Evolutionary conservation across 2,797 vertebrate species (phyloP).

Genomic region (Paratrypauchen microcephalus): DNA sequence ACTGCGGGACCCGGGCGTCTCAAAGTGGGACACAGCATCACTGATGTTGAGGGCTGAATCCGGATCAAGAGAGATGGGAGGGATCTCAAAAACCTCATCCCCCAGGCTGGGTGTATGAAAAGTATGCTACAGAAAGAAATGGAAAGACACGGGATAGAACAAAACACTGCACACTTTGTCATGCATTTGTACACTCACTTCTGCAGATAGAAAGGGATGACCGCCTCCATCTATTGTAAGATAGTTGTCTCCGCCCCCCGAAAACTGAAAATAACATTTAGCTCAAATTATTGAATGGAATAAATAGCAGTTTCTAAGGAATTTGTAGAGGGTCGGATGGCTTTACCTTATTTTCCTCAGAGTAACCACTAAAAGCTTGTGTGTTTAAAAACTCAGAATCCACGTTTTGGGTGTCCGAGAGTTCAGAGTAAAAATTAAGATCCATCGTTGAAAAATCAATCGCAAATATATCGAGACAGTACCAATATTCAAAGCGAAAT

Average conservation of each 20-base stretch:
- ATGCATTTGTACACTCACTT: constrained; percentile 72
- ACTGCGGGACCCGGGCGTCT: constrained; percentile 72
- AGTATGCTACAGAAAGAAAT: constrained; percentile 69
- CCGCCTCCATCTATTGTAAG: constrained; percentile 81
- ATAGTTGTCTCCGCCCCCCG: constrained; percentile 82
- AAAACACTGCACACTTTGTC: background rate
- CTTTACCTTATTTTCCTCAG: constrained; percentile 69
- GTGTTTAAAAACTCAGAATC: constrained; percentile 73
- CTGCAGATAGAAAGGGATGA: constrained; percentile 84
- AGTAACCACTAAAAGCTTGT: constrained; percentile 65
- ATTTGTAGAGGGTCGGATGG: background rate
- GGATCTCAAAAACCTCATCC: constrained; percentile 94
- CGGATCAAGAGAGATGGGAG: constrained; percentile 89
- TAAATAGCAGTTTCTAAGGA: background rate
- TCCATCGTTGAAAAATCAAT: constrained; percentile 61
- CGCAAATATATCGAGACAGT: background rate
- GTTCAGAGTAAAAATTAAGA: constrained; percentile 76
- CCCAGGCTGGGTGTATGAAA: constrained; percentile 92
- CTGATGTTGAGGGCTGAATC: constrained; percentile 84
- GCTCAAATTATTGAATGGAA: background rate
- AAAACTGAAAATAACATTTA: constrained; percentile 70
- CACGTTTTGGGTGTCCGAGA: constrained; percentile 70
- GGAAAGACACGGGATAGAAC: background rate
- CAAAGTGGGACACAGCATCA: constrained; percentile 87
- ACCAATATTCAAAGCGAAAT: background rate